A percentile compares a stretch with the other conserved stretches of the same genome.
Conservation (phyloP, 1,140 invertebrate genomes). For the Colletes latitarsis region DNA sequence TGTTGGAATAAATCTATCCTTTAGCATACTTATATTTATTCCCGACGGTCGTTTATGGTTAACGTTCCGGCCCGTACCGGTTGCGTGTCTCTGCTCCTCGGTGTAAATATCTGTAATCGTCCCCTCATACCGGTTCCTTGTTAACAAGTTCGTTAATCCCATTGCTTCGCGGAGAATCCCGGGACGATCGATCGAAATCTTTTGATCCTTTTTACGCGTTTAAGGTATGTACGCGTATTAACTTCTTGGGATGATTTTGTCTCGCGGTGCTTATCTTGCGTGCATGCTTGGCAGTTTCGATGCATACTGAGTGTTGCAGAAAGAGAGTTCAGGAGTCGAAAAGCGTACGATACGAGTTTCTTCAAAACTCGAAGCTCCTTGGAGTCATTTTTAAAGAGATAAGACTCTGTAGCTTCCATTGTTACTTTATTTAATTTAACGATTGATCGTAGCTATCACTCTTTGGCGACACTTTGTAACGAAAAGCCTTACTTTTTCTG, state of each 20-base stretch:
- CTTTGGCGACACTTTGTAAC: too few relatives aligned
- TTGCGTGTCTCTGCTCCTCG: slow-evolving; percentile 1
- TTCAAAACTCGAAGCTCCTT: too few relatives aligned
- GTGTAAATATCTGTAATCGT: slow-evolving; percentile 27
- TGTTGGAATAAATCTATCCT: slow-evolving; percentile 5
- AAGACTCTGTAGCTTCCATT: too few relatives aligned
- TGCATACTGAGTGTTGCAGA: too few relatives aligned
- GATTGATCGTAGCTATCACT: too few relatives aligned
- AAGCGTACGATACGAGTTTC: too few relatives aligned
- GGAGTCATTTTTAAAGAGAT: too few relatives aligned
- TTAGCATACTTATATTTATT: neutral
- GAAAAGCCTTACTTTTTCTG: too few relatives aligned
- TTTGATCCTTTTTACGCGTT: neutral
- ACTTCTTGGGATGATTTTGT: neutral
- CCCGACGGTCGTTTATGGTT: neutral
- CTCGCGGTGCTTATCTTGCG: neutral
- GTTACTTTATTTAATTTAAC: too few relatives aligned
- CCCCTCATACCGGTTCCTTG: slow-evolving; percentile 13
- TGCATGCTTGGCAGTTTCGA: too few relatives aligned
- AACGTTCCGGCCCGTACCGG: slow-evolving; percentile 3
- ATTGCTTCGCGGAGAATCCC: neutral
- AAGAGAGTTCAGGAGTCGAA: too few relatives aligned
- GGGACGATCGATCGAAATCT: neutral
- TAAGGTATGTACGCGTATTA: neutral
- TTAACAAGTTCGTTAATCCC: slow-evolving; percentile 5